phyloP scores from a whole-genome alignment of 1,140 invertebrate species.

The Ceratoteleas bidentatus region DNA sequence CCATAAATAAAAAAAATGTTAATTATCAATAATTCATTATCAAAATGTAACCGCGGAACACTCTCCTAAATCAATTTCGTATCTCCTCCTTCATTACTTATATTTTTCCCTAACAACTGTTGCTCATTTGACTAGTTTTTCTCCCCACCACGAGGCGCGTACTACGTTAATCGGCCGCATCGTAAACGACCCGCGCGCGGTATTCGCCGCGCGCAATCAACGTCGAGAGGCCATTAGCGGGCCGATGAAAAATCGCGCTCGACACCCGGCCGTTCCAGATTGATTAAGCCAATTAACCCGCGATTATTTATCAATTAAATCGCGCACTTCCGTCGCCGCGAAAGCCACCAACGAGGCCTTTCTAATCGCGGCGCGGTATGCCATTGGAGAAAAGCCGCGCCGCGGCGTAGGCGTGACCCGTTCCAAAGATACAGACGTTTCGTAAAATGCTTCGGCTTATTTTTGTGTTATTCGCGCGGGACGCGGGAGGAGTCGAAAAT shows the following conservation, averaged over 20 bases:
- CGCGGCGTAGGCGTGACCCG: conserved; percentile 57
- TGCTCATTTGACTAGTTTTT: no score
- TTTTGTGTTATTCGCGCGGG: conserved; percentile 55
- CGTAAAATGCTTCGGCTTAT: conserved; percentile 54
- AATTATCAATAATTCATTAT: no score
- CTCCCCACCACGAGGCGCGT: no score
- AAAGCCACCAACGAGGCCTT: conserved; percentile 42
- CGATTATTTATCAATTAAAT: conserved; percentile 53
- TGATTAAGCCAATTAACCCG: conserved; percentile 35
- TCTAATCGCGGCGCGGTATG: conserved; percentile 51
- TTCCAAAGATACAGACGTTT: conserved; percentile 55
- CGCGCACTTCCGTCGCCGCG: conserved; percentile 18
- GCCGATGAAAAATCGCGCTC: conserved; percentile 3
- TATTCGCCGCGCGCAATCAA: no score
- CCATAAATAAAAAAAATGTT: no score
- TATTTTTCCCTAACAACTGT: no score
- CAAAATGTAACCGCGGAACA: no score
- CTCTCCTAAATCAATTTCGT: no score
- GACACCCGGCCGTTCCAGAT: conserved; percentile 21
- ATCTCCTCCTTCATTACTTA: no score
- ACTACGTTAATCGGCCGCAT: no score
- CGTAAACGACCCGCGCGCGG: no score
- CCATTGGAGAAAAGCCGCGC: conserved; percentile 39
- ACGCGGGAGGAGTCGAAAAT: conserved; percentile 23
- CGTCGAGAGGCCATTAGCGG: no score